These are phyloP conservation scores for Platyrinchus mystaceus DNA, from an alignment of 2,797 vertebrate species.

Conservation along the genomic window DNA sequence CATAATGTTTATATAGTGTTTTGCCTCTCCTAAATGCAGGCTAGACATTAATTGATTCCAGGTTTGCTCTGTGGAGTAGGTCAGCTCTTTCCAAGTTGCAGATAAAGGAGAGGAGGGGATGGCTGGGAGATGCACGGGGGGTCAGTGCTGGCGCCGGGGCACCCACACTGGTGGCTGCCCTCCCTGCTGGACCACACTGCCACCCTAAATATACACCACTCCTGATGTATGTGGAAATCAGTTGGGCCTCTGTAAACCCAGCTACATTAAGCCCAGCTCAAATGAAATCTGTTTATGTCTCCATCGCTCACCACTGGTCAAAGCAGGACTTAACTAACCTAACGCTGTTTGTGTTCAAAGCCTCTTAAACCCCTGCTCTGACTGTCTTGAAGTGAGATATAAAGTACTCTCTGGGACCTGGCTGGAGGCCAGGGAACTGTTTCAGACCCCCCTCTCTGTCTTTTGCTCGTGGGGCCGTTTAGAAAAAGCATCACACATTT, in stretches of 20 bases:
- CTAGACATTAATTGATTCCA: constrained; percentile 66
- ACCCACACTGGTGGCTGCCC: background rate
- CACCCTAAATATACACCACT: background rate
- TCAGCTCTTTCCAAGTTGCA: constrained; percentile 10
- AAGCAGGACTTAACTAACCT: constrained; percentile 23
- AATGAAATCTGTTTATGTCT: constrained; percentile 56
- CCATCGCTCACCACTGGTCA: background rate
- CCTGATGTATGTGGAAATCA: background rate
- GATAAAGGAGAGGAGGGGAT: background rate
- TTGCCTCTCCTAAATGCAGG: constrained; percentile 55
- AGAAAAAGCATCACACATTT: background rate
- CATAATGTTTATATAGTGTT: constrained; percentile 64
- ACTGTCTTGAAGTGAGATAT: background rate
- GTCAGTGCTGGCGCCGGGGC: background rate
- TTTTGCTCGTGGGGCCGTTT: background rate
- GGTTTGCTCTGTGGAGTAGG: constrained; percentile 33
- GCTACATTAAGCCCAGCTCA: constrained; percentile 18
- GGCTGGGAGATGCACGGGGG: background rate
- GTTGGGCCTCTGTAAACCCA: constrained; percentile 19
- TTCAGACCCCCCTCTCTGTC: background rate
- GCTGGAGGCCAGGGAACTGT: background rate
- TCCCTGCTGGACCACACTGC: background rate
- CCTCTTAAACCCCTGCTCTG: constrained; percentile 22
- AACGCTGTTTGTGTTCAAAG: background rate
- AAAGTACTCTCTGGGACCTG: background rate